These are phyloP conservation scores for Drosophila neotestacea DNA, from an alignment of 2,888 invertebrate genomes.

Conservation along the genomic window DNA sequence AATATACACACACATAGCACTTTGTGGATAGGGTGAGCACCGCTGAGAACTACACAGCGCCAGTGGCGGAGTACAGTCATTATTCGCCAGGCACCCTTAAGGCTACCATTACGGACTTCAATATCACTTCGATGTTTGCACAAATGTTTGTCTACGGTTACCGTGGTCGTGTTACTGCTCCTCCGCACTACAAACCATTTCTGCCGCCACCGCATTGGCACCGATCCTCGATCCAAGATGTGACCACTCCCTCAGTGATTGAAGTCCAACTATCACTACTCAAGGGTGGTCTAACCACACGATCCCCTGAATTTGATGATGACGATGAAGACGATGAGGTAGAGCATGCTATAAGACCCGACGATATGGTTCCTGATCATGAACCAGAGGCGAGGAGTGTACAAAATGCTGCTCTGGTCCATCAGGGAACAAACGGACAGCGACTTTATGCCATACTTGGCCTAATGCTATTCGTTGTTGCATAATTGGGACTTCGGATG, in stretches of 20 bases:
- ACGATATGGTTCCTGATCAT: constrained; percentile 54
- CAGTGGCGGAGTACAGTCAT: constrained; percentile 78
- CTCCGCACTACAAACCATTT: constrained; percentile 63
- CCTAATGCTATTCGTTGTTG: constrained; percentile 53
- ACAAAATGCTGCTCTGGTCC: constrained; percentile 33
- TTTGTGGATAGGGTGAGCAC: constrained; percentile 47
- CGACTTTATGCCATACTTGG: constrained; percentile 47
- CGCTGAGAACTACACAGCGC: constrained; percentile 49
- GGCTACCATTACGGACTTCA: constrained; percentile 75
- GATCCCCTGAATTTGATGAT: constrained; percentile 6
- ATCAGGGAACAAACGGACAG: constrained; percentile 24
- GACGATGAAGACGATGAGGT: constrained; percentile 17
- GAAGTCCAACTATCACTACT: constrained; percentile 60
- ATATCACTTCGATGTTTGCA: constrained; percentile 73
- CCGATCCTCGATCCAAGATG: background rate
- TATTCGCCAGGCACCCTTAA: constrained; percentile 77
- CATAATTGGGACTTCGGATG: constrained; percentile 19
- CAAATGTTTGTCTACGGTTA: constrained; percentile 83
- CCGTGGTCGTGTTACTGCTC: constrained; percentile 58
- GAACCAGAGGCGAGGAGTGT: constrained; percentile 4
- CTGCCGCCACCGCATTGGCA: constrained; percentile 54
- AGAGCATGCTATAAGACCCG: constrained; percentile 24
- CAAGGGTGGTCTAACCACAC: constrained; percentile 40
- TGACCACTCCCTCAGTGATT: constrained; percentile 51
- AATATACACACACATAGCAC: constrained; percentile 48